Percentiles rank a stretch among this genome's conserved stretches.
Conservation (phyloP, 2,113 vertebrate species). For the Amphiprion ocellaris region DNA sequence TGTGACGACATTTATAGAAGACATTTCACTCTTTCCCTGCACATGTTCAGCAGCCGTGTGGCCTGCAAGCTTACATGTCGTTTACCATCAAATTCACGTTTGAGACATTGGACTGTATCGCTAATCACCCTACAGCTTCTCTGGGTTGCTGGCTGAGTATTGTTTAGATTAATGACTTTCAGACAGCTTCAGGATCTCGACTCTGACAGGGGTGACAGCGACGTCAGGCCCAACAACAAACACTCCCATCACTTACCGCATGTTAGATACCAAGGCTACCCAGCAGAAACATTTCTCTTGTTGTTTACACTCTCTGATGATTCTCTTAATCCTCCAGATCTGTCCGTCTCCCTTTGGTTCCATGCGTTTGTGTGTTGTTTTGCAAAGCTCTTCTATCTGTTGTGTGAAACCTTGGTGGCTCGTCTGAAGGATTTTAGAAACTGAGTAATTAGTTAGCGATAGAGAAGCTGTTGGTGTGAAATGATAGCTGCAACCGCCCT, state of each 20-base stretch:
- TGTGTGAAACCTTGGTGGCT: slow-evolving; percentile 48
- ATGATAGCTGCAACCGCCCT: slow-evolving; percentile 62
- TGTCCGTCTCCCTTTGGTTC: slow-evolving; percentile 1
- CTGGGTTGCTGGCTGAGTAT: background rate
- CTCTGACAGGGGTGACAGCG: slow-evolving; percentile 4
- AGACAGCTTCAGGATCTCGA: slow-evolving; percentile 15
- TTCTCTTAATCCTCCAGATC: slow-evolving; percentile 63
- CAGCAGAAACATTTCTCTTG: slow-evolving; percentile 30
- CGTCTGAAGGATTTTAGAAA: slow-evolving; percentile 74
- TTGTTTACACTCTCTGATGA: slow-evolving; percentile 61
- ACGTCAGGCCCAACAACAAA: slow-evolving; percentile 29
- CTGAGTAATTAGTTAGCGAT: slow-evolving; percentile 80
- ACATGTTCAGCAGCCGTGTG: too few relatives aligned
- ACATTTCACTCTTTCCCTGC: background rate
- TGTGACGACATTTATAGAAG: too few relatives aligned
- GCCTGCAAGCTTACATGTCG: too few relatives aligned
- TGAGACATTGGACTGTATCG: background rate
- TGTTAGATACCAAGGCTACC: slow-evolving; percentile 5
- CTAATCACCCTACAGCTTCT: background rate
- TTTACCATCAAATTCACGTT: too few relatives aligned
- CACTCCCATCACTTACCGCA: background rate
- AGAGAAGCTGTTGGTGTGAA: slow-evolving; percentile 66
- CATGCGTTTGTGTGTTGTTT: slow-evolving; percentile 5
- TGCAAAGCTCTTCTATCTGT: slow-evolving; percentile 42
- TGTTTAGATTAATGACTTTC: slow-evolving; percentile 42